Evolutionary conservation across 2,113 vertebrate species (phyloP), one percentile per base, ranked within the genome.

Genomic region (Ameiurus melas): DNA sequence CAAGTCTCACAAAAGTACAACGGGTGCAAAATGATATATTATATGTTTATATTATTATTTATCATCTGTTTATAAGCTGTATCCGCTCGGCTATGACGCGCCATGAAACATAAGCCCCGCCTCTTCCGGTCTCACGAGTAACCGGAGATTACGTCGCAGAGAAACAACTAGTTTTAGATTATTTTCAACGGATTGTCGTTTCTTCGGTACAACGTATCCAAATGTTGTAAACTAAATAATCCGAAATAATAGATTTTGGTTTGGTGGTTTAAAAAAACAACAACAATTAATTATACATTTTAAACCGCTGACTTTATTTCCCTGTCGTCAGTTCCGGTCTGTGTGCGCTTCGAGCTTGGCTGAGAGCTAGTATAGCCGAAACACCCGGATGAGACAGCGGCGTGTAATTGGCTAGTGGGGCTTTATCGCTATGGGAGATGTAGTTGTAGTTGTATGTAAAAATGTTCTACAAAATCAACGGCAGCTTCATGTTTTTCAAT

Each of bases 121-220:
- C 85, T 62, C 57, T 62, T 86, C 85, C 85, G 71, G 53, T n/a
- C 94, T 94, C 93, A 94, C 91, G 92, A 94, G 91, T 92, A 92
- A 70, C 71, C 36, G 80, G 57, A 83, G 43, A n/a, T 39, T 27
- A 62, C 20, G 17, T 33, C 55, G 36, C n/a, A 12, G 7, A 4
- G 4, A 33, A 33, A 20, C 7, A 12, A 12, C 22, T 58, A 77
- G 43, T 51, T 51, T 77, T 30, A 33, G 17, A 13, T 10, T n/a
- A 33, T 5, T 78, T 43, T 78, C 20, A 1, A 9, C 19, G 5
- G 27, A 4, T 22, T 27, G 27, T 57, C 1, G 4, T 80, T 80
- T 60, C 16, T 17, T 30, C 14, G n/a, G 14, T 10, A 51, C 55
- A 55, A 16, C 2, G 16, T 55, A 79, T 27, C 22, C 14, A 77